phyloP scores from a whole-genome alignment of 2,888 invertebrate genomes.

The Uloborus plumipes region DNA sequence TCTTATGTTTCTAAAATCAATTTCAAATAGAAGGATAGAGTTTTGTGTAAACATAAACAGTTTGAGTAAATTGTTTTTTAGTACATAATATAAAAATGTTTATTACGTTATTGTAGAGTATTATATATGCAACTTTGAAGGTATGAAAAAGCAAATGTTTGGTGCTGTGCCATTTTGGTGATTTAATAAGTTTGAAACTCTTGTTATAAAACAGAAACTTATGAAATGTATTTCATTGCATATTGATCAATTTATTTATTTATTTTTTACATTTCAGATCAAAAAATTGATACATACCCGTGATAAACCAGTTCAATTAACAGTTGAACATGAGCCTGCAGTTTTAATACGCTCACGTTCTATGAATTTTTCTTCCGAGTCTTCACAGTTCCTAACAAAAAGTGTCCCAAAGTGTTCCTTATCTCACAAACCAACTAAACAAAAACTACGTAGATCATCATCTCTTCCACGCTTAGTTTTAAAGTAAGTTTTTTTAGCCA shows the following conservation, averaged over 20 bases:
- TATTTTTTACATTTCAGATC: constrained; percentile 68
- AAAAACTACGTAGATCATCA: constrained; percentile 77
- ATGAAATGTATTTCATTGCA: background rate
- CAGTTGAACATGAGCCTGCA: constrained; percentile 90
- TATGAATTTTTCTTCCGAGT: constrained; percentile 61
- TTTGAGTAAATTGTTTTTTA: too few species aligned
- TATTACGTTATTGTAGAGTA: too few species aligned
- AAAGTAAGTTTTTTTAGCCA: constrained; percentile 7
- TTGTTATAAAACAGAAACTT: background rate
- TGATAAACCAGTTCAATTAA: constrained; percentile 76
- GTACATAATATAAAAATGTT: too few species aligned
- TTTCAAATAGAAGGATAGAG: too few species aligned
- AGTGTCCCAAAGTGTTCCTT: constrained; percentile 70
- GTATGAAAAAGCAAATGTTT: too few species aligned
- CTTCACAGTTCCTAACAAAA: constrained; percentile 66
- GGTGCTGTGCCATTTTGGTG: too few species aligned
- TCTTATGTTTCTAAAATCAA: too few species aligned
- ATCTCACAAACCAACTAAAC: constrained; percentile 73
- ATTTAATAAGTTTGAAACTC: too few species aligned
- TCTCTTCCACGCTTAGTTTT: constrained; percentile 88
- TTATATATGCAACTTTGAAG: too few species aligned
- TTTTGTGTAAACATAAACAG: too few species aligned
- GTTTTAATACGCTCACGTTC: constrained; percentile 76
- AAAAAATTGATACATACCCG: constrained; percentile 69
- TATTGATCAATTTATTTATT: background rate